Percentiles rank a stretch among this genome's conserved stretches.
phyloP scores from a whole-genome alignment of 92 coral and sea anemone genomes.

The Zoanthus sansibaricus region DNA sequence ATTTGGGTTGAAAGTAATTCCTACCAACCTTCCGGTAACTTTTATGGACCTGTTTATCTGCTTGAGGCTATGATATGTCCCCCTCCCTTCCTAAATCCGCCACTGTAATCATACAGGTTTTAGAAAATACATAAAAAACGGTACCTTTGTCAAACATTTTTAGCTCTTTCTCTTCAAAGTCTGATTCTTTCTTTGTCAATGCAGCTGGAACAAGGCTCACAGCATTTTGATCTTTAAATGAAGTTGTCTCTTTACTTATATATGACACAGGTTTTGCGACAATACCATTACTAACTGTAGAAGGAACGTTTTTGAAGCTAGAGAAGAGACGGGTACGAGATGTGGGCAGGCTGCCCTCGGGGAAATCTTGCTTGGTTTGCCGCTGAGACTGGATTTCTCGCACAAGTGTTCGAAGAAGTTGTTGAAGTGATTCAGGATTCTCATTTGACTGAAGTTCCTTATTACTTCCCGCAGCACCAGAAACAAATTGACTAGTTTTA shows the following conservation, averaged over 20 bases:
- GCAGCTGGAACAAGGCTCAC: neutral
- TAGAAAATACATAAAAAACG: too few relatives aligned
- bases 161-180: slow-evolving; percentile 26
- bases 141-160: slow-evolving; percentile 37
- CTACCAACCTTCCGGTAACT: too few relatives aligned
- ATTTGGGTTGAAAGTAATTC: too few relatives aligned
- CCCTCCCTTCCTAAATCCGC: too few relatives aligned
- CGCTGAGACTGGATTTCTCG: slow-evolving; percentile 15
- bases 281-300: neutral
- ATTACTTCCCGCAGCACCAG: neutral
- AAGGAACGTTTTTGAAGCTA: neutral
- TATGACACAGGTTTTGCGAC: neutral
- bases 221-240: neutral
- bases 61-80: too few relatives aligned
- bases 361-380: slow-evolving; percentile 33
- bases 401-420: slow-evolving; percentile 27
- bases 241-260: neutral
- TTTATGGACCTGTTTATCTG: too few relatives aligned
- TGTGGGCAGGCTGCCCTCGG: neutral
- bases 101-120: too few relatives aligned
- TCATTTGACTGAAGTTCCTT: too few relatives aligned
- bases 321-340: neutral
- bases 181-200: slow-evolving; percentile 15
- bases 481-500: neutral
- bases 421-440: slow-evolving; percentile 1